Conservation (phyloP, 2,888 invertebrate genomes). For the Acrobasis repandana region DNA sequence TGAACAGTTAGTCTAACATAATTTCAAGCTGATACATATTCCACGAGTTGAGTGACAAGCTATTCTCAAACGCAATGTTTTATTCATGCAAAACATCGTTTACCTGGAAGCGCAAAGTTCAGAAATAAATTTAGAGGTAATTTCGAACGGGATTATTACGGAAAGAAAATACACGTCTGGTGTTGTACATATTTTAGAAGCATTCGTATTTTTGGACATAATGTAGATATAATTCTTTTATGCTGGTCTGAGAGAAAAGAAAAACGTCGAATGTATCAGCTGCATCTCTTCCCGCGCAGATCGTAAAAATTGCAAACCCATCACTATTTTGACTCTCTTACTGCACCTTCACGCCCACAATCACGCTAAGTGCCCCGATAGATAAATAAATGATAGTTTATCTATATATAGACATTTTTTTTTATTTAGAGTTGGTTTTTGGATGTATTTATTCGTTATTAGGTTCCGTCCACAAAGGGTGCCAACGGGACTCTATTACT, state of each 20-base stretch:
- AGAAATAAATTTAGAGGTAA: conserved; percentile 10
- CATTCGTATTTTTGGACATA: background rate
- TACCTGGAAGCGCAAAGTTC: conserved; percentile 14
- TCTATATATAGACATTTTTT: too few relatives aligned
- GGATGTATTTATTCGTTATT: too few relatives aligned
- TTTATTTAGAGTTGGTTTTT: too few relatives aligned
- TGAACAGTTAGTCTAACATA: conserved; percentile 25
- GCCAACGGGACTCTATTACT: too few relatives aligned
- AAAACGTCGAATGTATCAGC: background rate
- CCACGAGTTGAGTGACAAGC: conserved; percentile 35
- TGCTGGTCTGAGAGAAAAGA: background rate
- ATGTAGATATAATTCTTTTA: background rate
- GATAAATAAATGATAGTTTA: too few relatives aligned
- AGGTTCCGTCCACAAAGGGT: too few relatives aligned
- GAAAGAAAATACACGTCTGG: background rate
- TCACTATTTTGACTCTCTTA: too few relatives aligned
- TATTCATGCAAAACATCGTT: conserved; percentile 18
- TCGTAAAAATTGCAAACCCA: too few relatives aligned
- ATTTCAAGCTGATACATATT: conserved; percentile 36
- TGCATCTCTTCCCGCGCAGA: too few relatives aligned
- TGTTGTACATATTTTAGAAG: background rate
- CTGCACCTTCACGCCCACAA: too few relatives aligned
- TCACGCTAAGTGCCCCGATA: too few relatives aligned
- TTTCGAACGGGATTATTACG: conserved; percentile 9
- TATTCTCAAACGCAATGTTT: conserved; percentile 25